A percentile compares a stretch with the other conserved stretches of the same genome.
These are phyloP conservation scores for Protula sp. DNA, from an alignment of 2,888 invertebrate genomes.

Conservation along the genomic window DNA sequence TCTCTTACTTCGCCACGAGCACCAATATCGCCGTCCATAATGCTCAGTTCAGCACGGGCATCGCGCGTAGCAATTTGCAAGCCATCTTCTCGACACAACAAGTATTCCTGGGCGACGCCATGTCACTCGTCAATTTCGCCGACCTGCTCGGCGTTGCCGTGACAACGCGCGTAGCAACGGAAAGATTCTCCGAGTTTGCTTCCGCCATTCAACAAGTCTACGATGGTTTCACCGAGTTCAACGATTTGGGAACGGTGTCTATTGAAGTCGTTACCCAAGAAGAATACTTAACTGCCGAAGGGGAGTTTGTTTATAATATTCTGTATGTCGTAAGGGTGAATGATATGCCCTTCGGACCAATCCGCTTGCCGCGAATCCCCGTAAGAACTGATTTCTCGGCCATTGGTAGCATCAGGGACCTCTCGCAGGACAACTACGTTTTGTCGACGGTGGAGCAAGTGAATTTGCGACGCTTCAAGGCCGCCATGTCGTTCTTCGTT, in stretches of 20 bases:
- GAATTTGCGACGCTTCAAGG: not conserved
- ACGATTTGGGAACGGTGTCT: not conserved
- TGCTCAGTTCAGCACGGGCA: not conserved
- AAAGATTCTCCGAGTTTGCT: not conserved
- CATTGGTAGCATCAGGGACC: not conserved
- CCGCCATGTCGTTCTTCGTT: not conserved
- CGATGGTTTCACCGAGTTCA: not conserved
- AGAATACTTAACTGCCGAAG: not conserved
- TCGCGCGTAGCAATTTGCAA: not conserved
- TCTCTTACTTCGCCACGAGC: not conserved
- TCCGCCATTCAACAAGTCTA: not conserved
- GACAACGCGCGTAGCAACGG: not conserved
- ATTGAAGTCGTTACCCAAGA: not conserved
- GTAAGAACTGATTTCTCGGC: not conserved
- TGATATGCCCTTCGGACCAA: not conserved
- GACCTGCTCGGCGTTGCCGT: not conserved
- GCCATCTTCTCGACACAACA: not conserved
- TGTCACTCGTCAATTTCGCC: not conserved
- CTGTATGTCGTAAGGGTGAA: not conserved
- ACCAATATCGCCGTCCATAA: not conserved
- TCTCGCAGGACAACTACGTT: not conserved
- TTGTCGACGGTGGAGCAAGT: not conserved
- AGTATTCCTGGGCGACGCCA: not conserved
- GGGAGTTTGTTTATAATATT: not conserved
- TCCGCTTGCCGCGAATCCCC: not conserved